Evolutionary conservation across 2,113 vertebrate species (phyloP).

Genomic region (Lagopus leucura): DNA sequence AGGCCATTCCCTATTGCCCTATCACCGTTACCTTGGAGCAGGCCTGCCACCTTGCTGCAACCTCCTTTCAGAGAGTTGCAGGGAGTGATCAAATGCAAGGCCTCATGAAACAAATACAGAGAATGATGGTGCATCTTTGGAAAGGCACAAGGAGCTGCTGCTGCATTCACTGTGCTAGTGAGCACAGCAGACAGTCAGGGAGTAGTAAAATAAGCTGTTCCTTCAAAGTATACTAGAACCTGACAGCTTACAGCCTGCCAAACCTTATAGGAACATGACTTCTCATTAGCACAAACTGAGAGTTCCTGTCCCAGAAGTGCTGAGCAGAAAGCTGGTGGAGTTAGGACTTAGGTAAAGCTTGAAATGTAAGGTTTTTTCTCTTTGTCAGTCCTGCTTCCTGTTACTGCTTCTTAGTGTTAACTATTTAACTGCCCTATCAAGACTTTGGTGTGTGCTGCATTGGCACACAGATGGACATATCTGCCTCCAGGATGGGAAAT

Average conservation of each 20-base stretch:
- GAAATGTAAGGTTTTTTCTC: not conserved
- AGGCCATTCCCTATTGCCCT: no score
- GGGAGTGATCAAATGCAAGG: not conserved
- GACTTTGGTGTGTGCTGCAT: not conserved
- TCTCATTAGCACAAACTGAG: not conserved
- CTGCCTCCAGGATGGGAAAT: not conserved
- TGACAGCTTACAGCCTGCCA: not conserved
- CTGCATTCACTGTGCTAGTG: not conserved
- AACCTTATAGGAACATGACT: not conserved
- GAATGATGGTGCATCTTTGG: fast-evolving
- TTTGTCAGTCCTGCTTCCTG: not conserved
- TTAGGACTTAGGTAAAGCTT: not conserved
- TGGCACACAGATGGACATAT: not conserved
- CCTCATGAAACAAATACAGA: fast-evolving
- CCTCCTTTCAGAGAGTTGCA: no score
- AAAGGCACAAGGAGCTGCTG: not conserved
- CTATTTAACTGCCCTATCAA: not conserved
- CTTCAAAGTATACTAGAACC: not conserved
- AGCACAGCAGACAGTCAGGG: not conserved
- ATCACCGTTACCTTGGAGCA: no score
- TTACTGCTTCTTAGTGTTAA: not conserved
- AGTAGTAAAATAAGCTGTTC: not conserved
- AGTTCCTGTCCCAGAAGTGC: not conserved
- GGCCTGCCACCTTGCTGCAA: no score
- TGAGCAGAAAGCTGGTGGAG: not conserved